Evolutionary conservation across 2,888 invertebrate species (phyloP).

Genomic region (Meteorus cinctellus): DNA sequence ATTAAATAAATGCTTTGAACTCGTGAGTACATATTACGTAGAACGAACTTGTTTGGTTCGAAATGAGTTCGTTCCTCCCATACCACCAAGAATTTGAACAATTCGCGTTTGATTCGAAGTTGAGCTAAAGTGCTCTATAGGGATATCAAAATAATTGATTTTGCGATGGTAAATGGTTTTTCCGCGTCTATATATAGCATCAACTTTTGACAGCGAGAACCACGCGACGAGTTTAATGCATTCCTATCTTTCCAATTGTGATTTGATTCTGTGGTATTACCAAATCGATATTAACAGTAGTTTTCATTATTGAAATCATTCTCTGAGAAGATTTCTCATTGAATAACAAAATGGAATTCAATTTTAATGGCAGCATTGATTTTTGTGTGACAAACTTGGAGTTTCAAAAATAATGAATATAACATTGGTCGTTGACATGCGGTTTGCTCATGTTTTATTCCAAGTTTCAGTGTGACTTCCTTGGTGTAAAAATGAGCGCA

Average conservation of each 20-base stretch:
- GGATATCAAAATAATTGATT: constrained; percentile 43
- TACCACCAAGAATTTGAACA: constrained; percentile 44
- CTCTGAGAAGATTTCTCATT: background rate
- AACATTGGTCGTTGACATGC: constrained; percentile 17
- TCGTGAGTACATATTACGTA: constrained; percentile 36
- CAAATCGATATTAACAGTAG: constrained; percentile 19
- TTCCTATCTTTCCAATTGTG: constrained; percentile 44
- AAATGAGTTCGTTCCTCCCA: constrained; percentile 39
- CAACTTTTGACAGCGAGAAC: constrained; percentile 39
- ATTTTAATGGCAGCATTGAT: background rate
- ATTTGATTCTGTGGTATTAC: constrained; percentile 10
- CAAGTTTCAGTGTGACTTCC: background rate
- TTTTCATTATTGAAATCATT: constrained; percentile 40
- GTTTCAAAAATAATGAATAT: constrained; percentile 24
- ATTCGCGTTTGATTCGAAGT: constrained; percentile 42
- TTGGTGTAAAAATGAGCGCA: constrained; percentile 2
- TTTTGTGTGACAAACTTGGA: constrained; percentile 10
- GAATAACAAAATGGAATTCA: background rate
- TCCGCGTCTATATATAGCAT: constrained; percentile 24
- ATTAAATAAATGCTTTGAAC: constrained; percentile 30
- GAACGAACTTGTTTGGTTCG: constrained; percentile 42
- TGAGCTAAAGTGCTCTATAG: constrained; percentile 42
- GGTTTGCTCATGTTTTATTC: constrained; percentile 28
- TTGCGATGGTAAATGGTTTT: constrained; percentile 45
- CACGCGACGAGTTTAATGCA: constrained; percentile 48